Base-by-base conservation (phyloP, 2,888 invertebrate genomes). In the Drosophila conformis region DNA sequence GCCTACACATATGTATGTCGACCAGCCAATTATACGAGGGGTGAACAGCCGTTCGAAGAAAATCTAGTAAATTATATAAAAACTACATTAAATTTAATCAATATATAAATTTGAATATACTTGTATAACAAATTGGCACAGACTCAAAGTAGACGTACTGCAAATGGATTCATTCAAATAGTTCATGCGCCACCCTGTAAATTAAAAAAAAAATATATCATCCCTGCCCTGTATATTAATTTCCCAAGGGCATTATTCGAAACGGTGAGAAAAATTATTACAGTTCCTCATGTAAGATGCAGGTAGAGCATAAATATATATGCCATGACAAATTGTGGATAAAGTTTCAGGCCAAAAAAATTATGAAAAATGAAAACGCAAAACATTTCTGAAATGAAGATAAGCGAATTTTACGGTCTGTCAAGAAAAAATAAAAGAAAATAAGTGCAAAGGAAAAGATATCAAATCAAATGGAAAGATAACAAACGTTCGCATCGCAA, bases 171-270 rank as follows among this genome's bases (percentile, higher is more conserved):
- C 11, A 42, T 2, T 13, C 42, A 46, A 25, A 1, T 8, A 27
- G 15, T 8, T 27, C 8, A 5, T n/a, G 2, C n/a, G 6, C 53
- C 53, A 27, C n/a, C 40, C 49, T 40, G 35, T 29, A 10, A 2
- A 33, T 25, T 33, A 11, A 33, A 33, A 33, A 33, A 10, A 46
- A 48, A 53, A 25, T 13, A 64, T 35, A 15, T 2, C 54, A 48
- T 35, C 61, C 35, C 52, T 62, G 59, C 48, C 2, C 1, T 73
- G 68, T 53, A 63, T 66, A 77, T 73, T 87, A 86, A 87, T 87
- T 87, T 86, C 86, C 88, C 86, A 73, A 78, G 86, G 83, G 86
- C 74, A 78, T 78, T 82, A 72, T 62, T 49, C 35, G 38, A 56
- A 25, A 33, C 35, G 67, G 33, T 73, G 29, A n/a, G 52, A 33